These are phyloP conservation scores for Erethizon dorsatum DNA, from an alignment of 2,797 vertebrate genomes.

Conservation along the genomic window DNA sequence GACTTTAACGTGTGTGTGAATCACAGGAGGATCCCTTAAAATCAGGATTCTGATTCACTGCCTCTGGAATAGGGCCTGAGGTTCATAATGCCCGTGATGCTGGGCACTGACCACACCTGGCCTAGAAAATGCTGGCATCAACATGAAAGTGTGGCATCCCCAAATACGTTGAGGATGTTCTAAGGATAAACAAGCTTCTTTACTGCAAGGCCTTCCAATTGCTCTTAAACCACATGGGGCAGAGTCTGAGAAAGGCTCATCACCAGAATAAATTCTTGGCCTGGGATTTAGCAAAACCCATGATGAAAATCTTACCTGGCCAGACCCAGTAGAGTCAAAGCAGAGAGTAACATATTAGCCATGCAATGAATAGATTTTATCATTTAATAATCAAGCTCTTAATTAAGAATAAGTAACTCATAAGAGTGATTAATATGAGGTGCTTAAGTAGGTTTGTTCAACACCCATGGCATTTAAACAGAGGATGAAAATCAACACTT, in stretches of 20 bases:
- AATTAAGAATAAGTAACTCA: constrained; percentile 80
- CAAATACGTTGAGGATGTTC: background rate
- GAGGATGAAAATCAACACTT: constrained; percentile 21
- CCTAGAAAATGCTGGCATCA: background rate
- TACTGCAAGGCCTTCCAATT: background rate
- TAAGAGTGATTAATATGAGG: constrained; percentile 58
- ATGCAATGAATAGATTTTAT: constrained; percentile 45
- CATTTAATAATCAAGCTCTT: constrained; percentile 76
- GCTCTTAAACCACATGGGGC: rapidly evolving
- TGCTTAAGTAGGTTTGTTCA: constrained; percentile 58
- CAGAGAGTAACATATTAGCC: constrained; percentile 24
- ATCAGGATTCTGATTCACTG: background rate
- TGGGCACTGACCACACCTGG: background rate
- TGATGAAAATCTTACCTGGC: background rate
- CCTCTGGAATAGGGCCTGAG: background rate
- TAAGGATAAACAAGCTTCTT: background rate
- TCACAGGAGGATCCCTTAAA: background rate
- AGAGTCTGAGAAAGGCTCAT: background rate
- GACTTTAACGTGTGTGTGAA: rapidly evolving
- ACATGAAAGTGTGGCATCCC: background rate
- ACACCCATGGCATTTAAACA: constrained; percentile 65
- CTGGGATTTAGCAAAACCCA: background rate
- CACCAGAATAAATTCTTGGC: background rate
- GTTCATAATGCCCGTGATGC: rapidly evolving
- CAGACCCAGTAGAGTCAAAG: background rate